Conservation (phyloP, 2,888 invertebrate genomes). For the Mongoloraphidia duomilia region DNA sequence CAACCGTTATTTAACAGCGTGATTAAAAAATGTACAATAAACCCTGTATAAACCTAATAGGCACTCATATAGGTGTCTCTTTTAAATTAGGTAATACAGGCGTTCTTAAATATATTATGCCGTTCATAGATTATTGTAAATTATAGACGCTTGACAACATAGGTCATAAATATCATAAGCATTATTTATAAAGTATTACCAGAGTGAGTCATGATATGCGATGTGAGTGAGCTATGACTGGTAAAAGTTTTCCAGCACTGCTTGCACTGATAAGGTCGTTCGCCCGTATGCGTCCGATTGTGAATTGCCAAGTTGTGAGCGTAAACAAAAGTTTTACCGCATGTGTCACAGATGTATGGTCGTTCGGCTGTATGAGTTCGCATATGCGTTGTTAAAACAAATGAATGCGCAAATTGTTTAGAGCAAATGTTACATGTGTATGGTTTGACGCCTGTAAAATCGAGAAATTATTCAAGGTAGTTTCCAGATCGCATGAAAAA, state of each 20-base stretch:
- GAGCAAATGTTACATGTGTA: slow-evolving; percentile 20
- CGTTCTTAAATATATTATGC: no score
- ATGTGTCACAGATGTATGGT: slow-evolving; percentile 22
- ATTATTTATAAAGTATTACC: slow-evolving; percentile 3
- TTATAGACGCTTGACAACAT: no score
- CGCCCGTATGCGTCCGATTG: slow-evolving; percentile 22
- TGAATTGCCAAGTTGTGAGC: slow-evolving; percentile 23
- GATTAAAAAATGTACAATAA: no score
- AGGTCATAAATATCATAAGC: no score
- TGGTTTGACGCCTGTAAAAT: slow-evolving; percentile 19
- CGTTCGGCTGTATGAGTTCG: slow-evolving; percentile 22
- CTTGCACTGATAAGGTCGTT: slow-evolving; percentile 21
- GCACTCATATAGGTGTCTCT: no score
- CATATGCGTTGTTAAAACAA: slow-evolving; percentile 21
- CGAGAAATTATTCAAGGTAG: background rate
- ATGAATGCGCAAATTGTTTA: slow-evolving; percentile 22
- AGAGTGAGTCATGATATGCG: slow-evolving; percentile 20
- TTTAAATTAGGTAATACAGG: no score
- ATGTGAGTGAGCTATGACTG: slow-evolving; percentile 18
- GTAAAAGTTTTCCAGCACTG: slow-evolving; percentile 20
- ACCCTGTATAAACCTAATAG: no score
- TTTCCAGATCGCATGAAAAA: no score
- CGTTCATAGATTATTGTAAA: no score
- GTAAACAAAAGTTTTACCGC: slow-evolving; percentile 24
- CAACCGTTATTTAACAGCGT: no score